Base-by-base conservation (phyloP, 2,113 vertebrate species). In the Coturnix japonica region DNA sequence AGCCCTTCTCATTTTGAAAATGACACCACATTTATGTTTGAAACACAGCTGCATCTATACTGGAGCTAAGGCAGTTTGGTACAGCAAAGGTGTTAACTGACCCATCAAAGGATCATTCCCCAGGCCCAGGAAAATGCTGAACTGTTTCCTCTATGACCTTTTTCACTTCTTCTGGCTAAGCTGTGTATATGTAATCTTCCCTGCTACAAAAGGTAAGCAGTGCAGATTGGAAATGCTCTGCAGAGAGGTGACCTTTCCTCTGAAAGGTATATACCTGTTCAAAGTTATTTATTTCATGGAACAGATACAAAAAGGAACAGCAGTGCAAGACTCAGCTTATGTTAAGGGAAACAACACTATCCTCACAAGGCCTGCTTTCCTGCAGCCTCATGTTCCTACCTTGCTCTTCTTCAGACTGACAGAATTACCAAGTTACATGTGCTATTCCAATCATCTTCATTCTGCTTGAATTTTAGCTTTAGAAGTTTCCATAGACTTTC, bases 381-480 rank as follows among this genome's bases (percentile, higher is more conserved):
- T 80, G 57, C 43, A 69, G 19, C 18, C 56, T 35, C 13, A 1
- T 79, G 37, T 59, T 91, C 80, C 75, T 79, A 76, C 53, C 83
- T 65, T 67, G 21, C 20, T 88, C 71, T 77, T 85, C 41, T 71
- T 2, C 13, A 91, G 47, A 82, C 15, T 89, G 60, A n/a, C 71
- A 57, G 66, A 89, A 43, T 35, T 44, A 73, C 3, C 1, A 64
- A 84, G 20, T 13, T 82, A 47, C 93, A 60, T 18, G 25, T 41
- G 47, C 70, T 87, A 56, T 69, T 37, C 76, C 41, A 85, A 71
- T 35, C 13, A 0, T 25, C 28, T 43, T 57, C 54, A 81, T 66
- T 92, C 35, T 51, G 75, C 72, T 74, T 84, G 16, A 71, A 84
- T 87, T 87, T 89, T 92, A 87, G 61, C 82, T 91, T 90, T 39